Evolutionary conservation across 1,140 invertebrate species (phyloP).

Genomic region (Euwallacea similis): DNA sequence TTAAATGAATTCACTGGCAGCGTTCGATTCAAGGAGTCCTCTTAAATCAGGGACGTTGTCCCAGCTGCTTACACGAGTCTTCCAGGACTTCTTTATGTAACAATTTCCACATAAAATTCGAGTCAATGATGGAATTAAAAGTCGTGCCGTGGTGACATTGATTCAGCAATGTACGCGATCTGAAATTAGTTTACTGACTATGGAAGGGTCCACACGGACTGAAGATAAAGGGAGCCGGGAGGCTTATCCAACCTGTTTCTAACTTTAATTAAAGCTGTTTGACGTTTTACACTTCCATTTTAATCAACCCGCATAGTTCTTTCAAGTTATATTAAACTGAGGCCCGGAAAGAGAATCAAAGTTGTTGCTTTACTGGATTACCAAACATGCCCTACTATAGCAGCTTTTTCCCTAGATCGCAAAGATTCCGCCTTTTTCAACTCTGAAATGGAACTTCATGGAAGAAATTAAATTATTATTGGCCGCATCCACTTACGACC

Average conservation of each 20-base stretch:
- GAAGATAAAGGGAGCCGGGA: conserved; percentile 5
- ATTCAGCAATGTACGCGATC: conserved; percentile 17
- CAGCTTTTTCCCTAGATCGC: background rate
- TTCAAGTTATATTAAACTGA: background rate
- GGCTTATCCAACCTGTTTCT: conserved; percentile 22
- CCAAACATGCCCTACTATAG: background rate
- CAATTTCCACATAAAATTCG: too few relatives aligned
- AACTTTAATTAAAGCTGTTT: conserved; percentile 28
- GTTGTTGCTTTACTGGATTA: background rate
- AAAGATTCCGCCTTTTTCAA: background rate
- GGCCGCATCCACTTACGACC: conserved; percentile 4
- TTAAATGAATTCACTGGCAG: conserved; percentile 2
- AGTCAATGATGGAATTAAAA: conserved; percentile 2
- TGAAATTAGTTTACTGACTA: conserved; percentile 22
- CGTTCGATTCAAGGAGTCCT: background rate
- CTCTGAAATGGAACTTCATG: background rate
- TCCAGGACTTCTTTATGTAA: too few relatives aligned
- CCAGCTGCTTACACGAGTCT: too few relatives aligned
- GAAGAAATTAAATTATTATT: background rate
- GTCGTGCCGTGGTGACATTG: conserved; percentile 2
- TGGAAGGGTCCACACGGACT: conserved; percentile 11
- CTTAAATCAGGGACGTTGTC: too few relatives aligned
- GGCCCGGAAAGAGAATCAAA: background rate
- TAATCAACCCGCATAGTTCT: conserved; percentile 18
- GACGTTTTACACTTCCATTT: conserved; percentile 19